These are phyloP conservation scores for Coracopsis vasa DNA, from an alignment of 2,113 vertebrate genomes.

Conservation along the genomic window DNA sequence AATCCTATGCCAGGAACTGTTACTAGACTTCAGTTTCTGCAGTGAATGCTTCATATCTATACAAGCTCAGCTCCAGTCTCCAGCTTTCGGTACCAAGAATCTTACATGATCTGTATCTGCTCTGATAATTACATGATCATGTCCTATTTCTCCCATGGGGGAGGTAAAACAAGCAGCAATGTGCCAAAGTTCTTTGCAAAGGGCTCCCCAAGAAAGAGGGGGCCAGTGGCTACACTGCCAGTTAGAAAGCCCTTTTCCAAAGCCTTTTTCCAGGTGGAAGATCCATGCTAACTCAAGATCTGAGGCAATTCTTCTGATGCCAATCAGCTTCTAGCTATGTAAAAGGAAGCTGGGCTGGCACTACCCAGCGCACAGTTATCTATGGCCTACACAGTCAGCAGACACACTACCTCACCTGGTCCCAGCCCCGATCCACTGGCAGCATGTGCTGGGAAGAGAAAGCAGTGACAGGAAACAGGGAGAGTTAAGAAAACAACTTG, in stretches of 20 bases:
- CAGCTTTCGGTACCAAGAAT: background rate
- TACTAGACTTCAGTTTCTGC: background rate
- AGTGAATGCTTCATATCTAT: background rate
- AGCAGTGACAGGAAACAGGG: slow-evolving; percentile 75
- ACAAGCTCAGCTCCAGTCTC: slow-evolving; percentile 3
- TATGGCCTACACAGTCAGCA: slow-evolving; percentile 5
- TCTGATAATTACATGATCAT: background rate
- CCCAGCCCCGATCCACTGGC: slow-evolving; percentile 79
- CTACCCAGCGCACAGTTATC: background rate
- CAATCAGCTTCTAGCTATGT: background rate
- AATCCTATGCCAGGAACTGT: background rate
- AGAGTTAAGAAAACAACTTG: slow-evolving; percentile 52
- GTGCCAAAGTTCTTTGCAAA: background rate
- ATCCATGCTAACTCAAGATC: background rate
- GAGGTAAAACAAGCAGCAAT: background rate
- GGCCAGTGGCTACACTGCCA: background rate
- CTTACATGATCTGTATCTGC: background rate
- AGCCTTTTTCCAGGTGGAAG: background rate
- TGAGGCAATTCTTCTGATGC: background rate
- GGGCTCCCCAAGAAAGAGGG: background rate
- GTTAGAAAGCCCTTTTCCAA: background rate
- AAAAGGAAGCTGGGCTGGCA: slow-evolving; percentile 20
- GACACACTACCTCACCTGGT: slow-evolving; percentile 81
- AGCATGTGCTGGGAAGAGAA: slow-evolving; percentile 82
- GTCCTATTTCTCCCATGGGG: background rate